Evolutionary conservation across 2,797 vertebrate genomes (phyloP), one percentile per base, ranked within the genome.

Genomic region (Acridotheres tristis): DNA sequence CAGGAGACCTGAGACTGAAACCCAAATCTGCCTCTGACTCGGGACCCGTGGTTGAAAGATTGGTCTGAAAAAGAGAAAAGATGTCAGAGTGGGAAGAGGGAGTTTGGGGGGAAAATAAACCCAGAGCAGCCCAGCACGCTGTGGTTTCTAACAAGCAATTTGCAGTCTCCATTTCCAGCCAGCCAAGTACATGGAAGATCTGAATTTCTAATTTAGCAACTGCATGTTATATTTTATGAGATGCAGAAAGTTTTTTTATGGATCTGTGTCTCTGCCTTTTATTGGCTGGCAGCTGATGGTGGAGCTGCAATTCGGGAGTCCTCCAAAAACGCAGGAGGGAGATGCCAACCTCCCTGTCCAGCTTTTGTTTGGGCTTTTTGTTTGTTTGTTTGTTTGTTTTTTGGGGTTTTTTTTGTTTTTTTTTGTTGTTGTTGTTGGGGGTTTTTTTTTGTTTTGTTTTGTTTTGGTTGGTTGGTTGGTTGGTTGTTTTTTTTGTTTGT

Each of bases 1-100:
- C 92, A 93, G 95, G 94, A 93, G 80, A 86, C 42, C 29, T 88
- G 88, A 87, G 68, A 54, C 69, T 93, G 94, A 96, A 96, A 97
- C 89, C 72, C 68, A 93, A 87, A 42, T 75, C 82, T 85, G 83
- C 89, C 68, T 48, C 32, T 88, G 95, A 74, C 62, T 85, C 9
- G 69, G 67, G 61, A 18, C 23, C 61, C 30, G 25, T 85, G 87
- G 90, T 68, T 93, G 43, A 32, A 54, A 89, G 79, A 53, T 32
- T 63, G 67, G 51, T 80, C 78, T 71, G 89, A 63, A 23, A 75
- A 71, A 94, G 86, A 82, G 83, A 79, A 71, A 86, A 61, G 69
- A 76, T 74, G 50, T 77, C 90, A 81, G 26, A 67, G 72, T 32
- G 75, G 89, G 65, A 55, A 91, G 13, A 92, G 9, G 61, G 38